Percentiles rank a stretch among this genome's conserved stretches.
Conservation (phyloP, 2,113 vertebrate genomes). For the Rhabdornis inornatus region DNA sequence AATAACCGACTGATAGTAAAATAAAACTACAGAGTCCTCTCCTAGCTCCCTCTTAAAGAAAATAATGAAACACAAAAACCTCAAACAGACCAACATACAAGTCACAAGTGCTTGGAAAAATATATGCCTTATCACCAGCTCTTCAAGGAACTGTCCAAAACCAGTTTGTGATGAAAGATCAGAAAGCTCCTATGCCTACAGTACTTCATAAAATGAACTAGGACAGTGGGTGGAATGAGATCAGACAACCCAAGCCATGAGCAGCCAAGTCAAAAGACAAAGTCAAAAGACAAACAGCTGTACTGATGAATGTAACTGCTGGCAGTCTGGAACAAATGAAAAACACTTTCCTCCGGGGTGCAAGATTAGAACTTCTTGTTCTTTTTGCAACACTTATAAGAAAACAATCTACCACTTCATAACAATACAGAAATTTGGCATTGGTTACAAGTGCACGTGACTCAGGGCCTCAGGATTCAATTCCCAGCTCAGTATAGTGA, state of each 20-base stretch:
- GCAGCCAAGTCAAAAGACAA: background rate
- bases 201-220: background rate
- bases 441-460: background rate
- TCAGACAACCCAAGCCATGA: background rate
- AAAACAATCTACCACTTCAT: background rate
- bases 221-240: background rate
- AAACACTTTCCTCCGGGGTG: conserved; percentile 7
- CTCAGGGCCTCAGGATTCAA: background rate
- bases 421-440: conserved; percentile 11
- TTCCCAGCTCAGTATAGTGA: background rate
- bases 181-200: background rate
- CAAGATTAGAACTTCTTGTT: conserved; percentile 36
- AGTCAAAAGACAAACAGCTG: conserved; percentile 24
- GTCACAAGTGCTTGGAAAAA: background rate
- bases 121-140: background rate
- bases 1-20: background rate
- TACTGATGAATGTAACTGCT: background rate
- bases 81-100: background rate
- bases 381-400: background rate
- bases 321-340: background rate
- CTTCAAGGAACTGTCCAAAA: background rate
- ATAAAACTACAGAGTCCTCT: background rate
- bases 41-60: background rate
- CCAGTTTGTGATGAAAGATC: background rate
- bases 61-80: background rate